A percentile compares a stretch with the other conserved stretches of the same genome.
These are phyloP conservation scores for Lepisosteus osseus DNA, from an alignment of 2,113 vertebrate genomes.

Conservation along the genomic window DNA sequence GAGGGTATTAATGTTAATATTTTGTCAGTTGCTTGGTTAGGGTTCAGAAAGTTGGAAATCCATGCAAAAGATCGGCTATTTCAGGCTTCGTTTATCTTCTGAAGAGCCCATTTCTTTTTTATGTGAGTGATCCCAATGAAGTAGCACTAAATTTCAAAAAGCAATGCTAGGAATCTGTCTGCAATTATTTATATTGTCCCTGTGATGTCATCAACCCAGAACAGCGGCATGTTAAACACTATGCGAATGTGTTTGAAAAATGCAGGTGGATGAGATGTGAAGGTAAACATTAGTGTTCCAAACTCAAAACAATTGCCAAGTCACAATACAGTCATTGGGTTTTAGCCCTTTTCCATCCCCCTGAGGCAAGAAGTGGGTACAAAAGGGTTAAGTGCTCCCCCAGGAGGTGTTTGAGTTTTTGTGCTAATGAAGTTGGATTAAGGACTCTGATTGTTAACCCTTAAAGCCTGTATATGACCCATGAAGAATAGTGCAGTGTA, in stretches of 20 bases:
- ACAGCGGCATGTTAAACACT: too few relatives aligned
- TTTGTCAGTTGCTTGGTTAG: too few relatives aligned
- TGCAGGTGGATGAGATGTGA: background rate
- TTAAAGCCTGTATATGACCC: background rate
- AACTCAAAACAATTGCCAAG: constrained; percentile 9
- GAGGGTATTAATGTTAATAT: background rate
- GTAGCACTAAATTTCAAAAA: too few relatives aligned
- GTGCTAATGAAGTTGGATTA: constrained; percentile 13
- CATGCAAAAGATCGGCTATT: background rate
- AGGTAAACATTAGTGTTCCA: background rate
- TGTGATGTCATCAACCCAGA: too few relatives aligned
- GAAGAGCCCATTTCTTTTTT: too few relatives aligned
- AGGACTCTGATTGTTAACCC: background rate
- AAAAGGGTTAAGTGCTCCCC: background rate
- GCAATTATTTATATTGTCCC: too few relatives aligned
- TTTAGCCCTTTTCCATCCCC: background rate
- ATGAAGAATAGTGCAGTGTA: background rate
- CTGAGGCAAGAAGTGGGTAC: background rate
- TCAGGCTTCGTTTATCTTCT: too few relatives aligned
- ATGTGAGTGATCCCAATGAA: too few relatives aligned
- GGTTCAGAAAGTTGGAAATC: background rate
- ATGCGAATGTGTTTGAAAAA: too few relatives aligned
- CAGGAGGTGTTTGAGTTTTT: background rate
- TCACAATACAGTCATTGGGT: constrained; percentile 8
- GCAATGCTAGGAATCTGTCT: too few relatives aligned